These are phyloP conservation scores for Agrotis segetum DNA, from an alignment of 2,888 invertebrate genomes.

Conservation along the genomic window DNA sequence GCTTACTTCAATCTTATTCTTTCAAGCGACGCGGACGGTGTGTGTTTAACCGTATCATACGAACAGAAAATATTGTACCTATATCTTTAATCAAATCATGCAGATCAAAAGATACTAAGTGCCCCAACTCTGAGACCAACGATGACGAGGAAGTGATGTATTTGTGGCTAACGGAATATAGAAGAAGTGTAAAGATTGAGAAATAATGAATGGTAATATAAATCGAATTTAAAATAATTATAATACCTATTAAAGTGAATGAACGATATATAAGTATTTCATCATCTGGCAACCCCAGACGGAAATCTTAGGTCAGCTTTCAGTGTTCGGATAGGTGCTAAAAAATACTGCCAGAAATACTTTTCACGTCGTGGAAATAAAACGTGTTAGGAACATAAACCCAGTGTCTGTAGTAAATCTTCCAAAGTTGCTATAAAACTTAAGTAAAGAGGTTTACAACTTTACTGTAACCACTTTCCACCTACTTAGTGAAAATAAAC, in stretches of 20 bases:
- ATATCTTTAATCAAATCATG: too few species aligned
- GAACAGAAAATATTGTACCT: too few species aligned
- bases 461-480: conserved; percentile 39
- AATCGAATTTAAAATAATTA: background rate
- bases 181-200: too few species aligned
- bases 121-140: too few species aligned
- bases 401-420: conserved; percentile 38
- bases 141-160: too few species aligned
- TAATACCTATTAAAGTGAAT: too few species aligned
- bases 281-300: background rate
- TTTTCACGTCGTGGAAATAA: conserved; percentile 33
- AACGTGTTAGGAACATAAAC: conserved; percentile 36
- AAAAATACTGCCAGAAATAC: conserved; percentile 23
- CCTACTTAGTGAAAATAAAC: conserved; percentile 43
- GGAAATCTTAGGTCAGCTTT: conserved; percentile 3
- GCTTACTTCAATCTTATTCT: too few species aligned
- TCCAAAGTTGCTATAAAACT: conserved; percentile 45
- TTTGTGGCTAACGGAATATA: too few species aligned
- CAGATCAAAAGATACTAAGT: too few species aligned
- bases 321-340: conserved; percentile 12
- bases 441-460: conserved; percentile 50
- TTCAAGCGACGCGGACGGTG: too few species aligned
- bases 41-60: too few species aligned
- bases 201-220: too few species aligned
- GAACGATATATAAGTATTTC: background rate